Percentiles rank a stretch among this genome's conserved stretches.
Conservation (phyloP, 2,797 vertebrate species). For the Thripadectes ignobilis region DNA sequence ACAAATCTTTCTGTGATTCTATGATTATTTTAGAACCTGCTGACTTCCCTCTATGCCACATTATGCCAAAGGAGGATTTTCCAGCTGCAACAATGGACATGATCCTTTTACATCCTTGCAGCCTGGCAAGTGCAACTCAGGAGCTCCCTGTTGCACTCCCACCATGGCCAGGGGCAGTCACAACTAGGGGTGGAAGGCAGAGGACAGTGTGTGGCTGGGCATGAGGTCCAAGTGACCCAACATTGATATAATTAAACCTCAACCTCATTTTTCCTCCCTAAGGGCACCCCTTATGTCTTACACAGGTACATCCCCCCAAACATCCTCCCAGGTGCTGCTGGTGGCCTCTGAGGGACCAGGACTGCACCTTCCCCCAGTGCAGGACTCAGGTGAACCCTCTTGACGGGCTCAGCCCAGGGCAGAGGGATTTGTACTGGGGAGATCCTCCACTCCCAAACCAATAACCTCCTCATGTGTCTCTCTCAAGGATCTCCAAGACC, state of each 20-base stretch:
- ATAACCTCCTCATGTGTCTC: neutral
- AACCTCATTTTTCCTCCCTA: neutral
- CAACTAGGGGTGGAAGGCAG: neutral
- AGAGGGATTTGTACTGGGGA: neutral
- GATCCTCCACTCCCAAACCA: neutral
- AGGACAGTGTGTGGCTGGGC: neutral
- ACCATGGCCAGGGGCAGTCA: fast-evolving
- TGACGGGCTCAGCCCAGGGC: neutral
- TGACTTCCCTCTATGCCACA: neutral
- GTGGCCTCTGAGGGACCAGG: neutral
- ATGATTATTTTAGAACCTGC: neutral
- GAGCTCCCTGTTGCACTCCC: neutral
- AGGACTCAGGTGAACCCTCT: neutral
- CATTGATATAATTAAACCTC: neutral
- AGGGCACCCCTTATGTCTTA: neutral
- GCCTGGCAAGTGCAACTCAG: neutral
- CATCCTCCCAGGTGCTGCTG: neutral
- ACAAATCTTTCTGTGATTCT: neutral
- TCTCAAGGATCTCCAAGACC: neutral
- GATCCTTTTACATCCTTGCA: neutral
- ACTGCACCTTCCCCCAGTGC: neutral
- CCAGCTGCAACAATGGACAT: fast-evolving
- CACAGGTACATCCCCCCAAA: fast-evolving
- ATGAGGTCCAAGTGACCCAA: neutral
- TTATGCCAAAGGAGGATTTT: neutral